These are phyloP conservation scores for Salvelinus namaycush DNA, from an alignment of 2,113 vertebrate genomes.

Conservation along the genomic window DNA sequence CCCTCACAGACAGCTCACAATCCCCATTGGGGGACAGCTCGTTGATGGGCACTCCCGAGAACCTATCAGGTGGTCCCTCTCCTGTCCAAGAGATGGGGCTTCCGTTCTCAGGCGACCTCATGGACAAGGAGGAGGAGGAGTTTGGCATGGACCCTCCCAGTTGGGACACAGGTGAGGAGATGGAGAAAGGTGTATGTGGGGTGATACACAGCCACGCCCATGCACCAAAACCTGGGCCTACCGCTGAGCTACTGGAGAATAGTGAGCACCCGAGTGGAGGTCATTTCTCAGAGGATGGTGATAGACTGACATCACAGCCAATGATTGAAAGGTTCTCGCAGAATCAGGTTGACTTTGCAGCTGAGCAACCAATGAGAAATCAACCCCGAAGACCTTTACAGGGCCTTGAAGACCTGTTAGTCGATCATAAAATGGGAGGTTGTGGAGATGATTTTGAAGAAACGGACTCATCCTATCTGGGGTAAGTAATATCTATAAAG, in stretches of 20 bases:
- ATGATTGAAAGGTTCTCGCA: conserved; percentile 22
- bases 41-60: conserved; percentile 53
- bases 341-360: conserved; percentile 25
- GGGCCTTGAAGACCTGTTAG: conserved; percentile 29
- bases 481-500: background rate
- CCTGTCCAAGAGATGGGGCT: conserved; percentile 51
- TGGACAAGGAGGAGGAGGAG: conserved; percentile 54
- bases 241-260: background rate
- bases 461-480: background rate
- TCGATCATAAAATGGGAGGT: conserved; percentile 32
- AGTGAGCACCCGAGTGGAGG: background rate
- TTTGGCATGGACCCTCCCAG: background rate
- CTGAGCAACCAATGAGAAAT: conserved; percentile 23
- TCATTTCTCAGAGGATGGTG: conserved; percentile 35
- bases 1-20: conserved; percentile 53
- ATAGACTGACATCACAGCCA: conserved; percentile 31
- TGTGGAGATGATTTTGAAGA: background rate
- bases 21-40: conserved; percentile 64
- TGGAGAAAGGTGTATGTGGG: background rate
- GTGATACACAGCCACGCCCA: too few relatives aligned
- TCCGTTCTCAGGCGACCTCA: conserved; percentile 69
- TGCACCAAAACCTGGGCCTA: too few relatives aligned
- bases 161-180: background rate
- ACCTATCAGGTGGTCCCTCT: conserved; percentile 29
- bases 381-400: background rate